phyloP scores from a whole-genome alignment of 1,140 invertebrate genomes.

The Drosophila burlai region DNA sequence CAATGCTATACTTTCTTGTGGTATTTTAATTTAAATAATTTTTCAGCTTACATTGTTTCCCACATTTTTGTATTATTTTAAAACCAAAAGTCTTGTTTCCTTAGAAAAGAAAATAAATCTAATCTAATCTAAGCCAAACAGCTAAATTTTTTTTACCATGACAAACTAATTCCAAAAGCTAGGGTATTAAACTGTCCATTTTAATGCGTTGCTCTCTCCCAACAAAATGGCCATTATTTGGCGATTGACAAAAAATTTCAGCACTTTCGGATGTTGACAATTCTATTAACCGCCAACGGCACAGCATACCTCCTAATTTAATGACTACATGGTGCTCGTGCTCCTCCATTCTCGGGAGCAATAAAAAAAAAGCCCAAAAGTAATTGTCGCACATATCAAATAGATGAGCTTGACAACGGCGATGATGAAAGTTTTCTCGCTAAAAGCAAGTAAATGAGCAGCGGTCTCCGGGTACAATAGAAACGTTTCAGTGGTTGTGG shows the following conservation, averaged over 20 bases:
- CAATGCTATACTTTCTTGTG: no score
- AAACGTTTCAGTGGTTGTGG: slow-evolving; percentile 11
- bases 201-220: no score
- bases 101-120: neutral
- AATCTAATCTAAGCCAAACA: neutral
- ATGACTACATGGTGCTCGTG: slow-evolving; percentile 16
- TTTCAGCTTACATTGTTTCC: no score
- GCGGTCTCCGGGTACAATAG: slow-evolving; percentile 16
- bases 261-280: slow-evolving; percentile 22
- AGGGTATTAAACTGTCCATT: neutral
- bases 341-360: slow-evolving; percentile 1
- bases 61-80: no score
- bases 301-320: neutral
- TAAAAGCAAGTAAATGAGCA: slow-evolving; percentile 31
- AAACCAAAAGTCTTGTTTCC: neutral
- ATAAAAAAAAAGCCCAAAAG: slow-evolving; percentile 40
- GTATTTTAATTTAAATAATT: no score
- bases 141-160: neutral
- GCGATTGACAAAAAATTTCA: slow-evolving; percentile 10
- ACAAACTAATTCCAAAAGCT: neutral
- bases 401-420: slow-evolving; percentile 31
- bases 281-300: slow-evolving; percentile 16
- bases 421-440: slow-evolving; percentile 50
- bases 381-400: slow-evolving; percentile 49
- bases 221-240: slow-evolving; percentile 10